Evolutionary conservation across 2,113 vertebrate genomes (phyloP), one percentile per base, ranked within the genome.

Genomic region (Toxotes chatareus): DNA sequence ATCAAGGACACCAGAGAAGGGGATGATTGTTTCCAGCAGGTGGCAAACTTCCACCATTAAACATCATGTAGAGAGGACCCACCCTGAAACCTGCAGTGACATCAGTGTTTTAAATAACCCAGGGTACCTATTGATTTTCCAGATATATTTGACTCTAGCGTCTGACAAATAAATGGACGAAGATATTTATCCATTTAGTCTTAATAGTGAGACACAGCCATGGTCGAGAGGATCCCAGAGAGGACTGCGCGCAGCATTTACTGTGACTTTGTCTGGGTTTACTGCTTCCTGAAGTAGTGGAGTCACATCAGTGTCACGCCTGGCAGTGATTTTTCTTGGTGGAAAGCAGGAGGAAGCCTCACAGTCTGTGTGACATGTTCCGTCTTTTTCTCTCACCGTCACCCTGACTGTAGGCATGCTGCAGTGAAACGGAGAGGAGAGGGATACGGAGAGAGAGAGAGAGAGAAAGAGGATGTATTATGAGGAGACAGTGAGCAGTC

Each of bases 1-100:
- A 77, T 74, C 31, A 79, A 68, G 68, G 68, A 66, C 59, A 19
- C 19, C 1, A 21, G 34, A 47, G 46, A 73, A 61, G 71, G 60
- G 31, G 23, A 34, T 62, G 57, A 36, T 59, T 70, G 19, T 83
- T 57, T 84, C 92, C 94, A 94, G 90, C 80, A 95, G 94, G 88
- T 89, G 94, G 94, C 94, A 94, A 85, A 84, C 92, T 94, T 93
- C 31, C 80, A 82, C 89, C 89, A 80, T 91, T 77, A 76, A 88
- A 77, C 57, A 57, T 8, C 31, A 11, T 16, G 31, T 47, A 1
- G 34, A 47, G 53, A 57, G 67, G 86, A 90, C 80, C 86, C 89
- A 89, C 83, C 88, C 92, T 83, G 78, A 92, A 91, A 88, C 82
- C 92, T 93, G 89, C 89, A 94, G 80, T 92, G 89, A 90, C 91